phyloP scores from a whole-genome alignment of 2,888 invertebrate species.

The Drosophila atripex region DNA sequence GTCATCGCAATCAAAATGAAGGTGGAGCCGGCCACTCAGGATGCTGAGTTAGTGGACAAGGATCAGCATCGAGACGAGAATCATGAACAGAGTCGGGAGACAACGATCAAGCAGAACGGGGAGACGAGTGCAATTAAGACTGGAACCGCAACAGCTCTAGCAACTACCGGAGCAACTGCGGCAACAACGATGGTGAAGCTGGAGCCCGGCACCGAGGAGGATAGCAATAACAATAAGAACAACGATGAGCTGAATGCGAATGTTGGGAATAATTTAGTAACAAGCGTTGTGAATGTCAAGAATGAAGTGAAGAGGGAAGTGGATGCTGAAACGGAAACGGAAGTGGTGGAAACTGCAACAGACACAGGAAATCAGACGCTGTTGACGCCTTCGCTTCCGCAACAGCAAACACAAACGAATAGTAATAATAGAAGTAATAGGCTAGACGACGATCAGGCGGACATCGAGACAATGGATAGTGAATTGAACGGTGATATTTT shows the following conservation, averaged over 20 bases:
- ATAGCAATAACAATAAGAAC: constrained; percentile 58
- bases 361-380: not conserved
- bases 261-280: constrained; percentile 54
- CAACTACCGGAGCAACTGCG: constrained; percentile 13
- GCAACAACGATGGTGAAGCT: constrained; percentile 55
- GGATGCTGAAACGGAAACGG: constrained; percentile 34
- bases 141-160: constrained; percentile 33
- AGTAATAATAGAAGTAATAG: constrained; percentile 18
- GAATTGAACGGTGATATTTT: constrained; percentile 85
- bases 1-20: constrained; percentile 20
- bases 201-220: constrained; percentile 59
- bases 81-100: constrained; percentile 17
- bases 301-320: constrained; percentile 65
- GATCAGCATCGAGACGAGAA: not conserved
- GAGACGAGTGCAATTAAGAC: constrained; percentile 72
- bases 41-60: constrained; percentile 4
- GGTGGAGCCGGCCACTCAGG: constrained; percentile 18
- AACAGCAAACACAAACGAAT: constrained; percentile 9
- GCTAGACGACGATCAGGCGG: constrained; percentile 41
- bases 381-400: too few relatives aligned
- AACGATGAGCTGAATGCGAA: constrained; percentile 53
- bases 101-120: constrained; percentile 61
- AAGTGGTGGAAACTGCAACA: not conserved
- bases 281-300: constrained; percentile 73
- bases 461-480: constrained; percentile 53